These are phyloP conservation scores for Creontiades dilutus DNA, from an alignment of 2,888 invertebrate species.

Conservation along the genomic window DNA sequence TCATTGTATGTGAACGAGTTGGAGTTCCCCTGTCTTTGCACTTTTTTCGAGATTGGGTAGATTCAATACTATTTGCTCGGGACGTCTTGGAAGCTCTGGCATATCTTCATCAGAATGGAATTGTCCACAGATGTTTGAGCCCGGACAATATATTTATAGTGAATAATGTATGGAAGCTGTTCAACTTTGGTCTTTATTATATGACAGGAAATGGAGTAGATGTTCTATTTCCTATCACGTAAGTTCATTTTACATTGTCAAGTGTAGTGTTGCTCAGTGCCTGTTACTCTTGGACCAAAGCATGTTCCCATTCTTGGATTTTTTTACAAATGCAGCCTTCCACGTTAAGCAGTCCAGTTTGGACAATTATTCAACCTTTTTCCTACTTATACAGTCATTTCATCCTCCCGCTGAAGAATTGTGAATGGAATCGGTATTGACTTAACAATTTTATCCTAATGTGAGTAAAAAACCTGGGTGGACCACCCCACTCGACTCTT, in stretches of 20 bases:
- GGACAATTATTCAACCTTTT: no score
- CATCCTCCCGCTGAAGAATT: no score
- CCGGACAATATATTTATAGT: constrained; percentile 91
- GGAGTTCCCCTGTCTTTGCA: constrained; percentile 82
- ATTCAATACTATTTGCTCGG: constrained; percentile 84
- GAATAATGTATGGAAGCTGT: constrained; percentile 86
- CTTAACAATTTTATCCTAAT: no score
- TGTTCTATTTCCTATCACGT: constrained; percentile 93
- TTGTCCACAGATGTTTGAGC: constrained; percentile 89
- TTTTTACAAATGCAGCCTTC: no score
- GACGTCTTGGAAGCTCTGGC: constrained; percentile 87
- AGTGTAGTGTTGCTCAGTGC: constrained; percentile 9
- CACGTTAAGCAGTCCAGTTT: no score
- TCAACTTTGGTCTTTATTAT: constrained; percentile 95
- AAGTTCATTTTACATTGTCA: constrained; percentile 77
- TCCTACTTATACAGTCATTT: no score
- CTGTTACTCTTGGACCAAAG: no score
- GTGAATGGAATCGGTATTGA: no score
- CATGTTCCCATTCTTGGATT: no score
- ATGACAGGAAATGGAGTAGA: constrained; percentile 93
- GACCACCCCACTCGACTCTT: no score
- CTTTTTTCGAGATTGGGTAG: constrained; percentile 79
- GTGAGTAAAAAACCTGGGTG: no score
- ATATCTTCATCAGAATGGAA: constrained; percentile 85
- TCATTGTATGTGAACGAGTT: constrained; percentile 90